Base-by-base conservation (phyloP, 2,888 invertebrate genomes). In the Cyaniris semiargus region DNA sequence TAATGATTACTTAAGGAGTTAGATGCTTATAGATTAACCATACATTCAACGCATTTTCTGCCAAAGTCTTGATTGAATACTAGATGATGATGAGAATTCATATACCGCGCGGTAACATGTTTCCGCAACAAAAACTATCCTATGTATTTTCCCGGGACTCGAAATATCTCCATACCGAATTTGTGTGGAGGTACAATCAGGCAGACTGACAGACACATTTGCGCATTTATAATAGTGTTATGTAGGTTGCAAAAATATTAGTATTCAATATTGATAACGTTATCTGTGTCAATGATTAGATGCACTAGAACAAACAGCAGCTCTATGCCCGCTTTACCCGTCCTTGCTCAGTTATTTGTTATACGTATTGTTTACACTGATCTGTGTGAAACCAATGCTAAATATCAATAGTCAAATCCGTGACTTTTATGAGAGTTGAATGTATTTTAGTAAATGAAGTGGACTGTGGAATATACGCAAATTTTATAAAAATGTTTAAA, bases 211-310 rank as follows among this genome's bases (percentile, higher is more conserved):
- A 18, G 53, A 53, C 53, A 38, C 2, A 18, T 53, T 15, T 18
- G 1, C 5, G 53, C 18, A 53, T 53, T 53, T 18, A n/a, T n/a
- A n/a, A 48, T 48, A 13, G 13, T 13, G 13, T 48, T 21, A 10
- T 21, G 21, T 13, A 23, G 27, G 66, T 27, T 27, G 66, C 66
- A 27, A 31, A 66, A 66, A 66, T 66, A 66, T 66, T 27, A 66
- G 27, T 27, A 66, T 66, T 27, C 31, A 66, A 15, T 15, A 66
- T 5, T 18, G 66, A 66, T 66, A 66, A 66, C 66, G 27, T 31
- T 27, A 66, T 66, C 27, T 66, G 15, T 27, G 66, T 66, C 66
- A 66, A 66, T 31, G 66, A 66, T 66, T 66, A 18, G 66, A 66
- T 66, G 66, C 66, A 66, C 6, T 66, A 31, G 23, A 60, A 60